These are phyloP conservation scores for Drosophila pachea DNA, from an alignment of 1,140 invertebrate species.

Conservation along the genomic window DNA sequence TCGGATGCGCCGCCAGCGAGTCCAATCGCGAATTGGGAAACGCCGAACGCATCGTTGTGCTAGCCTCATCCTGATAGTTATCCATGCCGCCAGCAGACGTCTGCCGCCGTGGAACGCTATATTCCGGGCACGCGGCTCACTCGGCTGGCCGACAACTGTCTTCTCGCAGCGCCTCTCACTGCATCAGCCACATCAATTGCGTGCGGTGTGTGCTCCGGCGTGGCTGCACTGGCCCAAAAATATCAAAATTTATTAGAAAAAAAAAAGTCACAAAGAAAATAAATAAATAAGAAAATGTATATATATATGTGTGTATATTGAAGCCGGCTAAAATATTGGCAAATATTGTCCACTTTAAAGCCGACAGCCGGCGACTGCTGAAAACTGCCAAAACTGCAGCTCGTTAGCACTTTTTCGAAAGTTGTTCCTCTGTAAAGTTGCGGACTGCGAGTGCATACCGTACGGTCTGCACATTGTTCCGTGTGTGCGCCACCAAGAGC, in stretches of 20 bases:
- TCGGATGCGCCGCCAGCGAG: conserved; percentile 54
- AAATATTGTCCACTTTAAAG: conserved; percentile 67
- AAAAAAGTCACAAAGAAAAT: neutral
- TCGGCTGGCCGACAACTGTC: conserved; percentile 21
- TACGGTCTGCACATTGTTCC: too few species aligned
- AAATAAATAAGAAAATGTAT: conserved; percentile 30
- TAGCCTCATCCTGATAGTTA: conserved; percentile 64
- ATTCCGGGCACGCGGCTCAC: conserved; percentile 39
- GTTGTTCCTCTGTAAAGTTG: conserved; percentile 46
- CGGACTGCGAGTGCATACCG: neutral
- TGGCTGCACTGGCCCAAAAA: conserved; percentile 12
- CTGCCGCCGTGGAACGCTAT: conserved; percentile 62
- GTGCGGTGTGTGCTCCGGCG: conserved; percentile 33
- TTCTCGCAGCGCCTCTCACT: conserved; percentile 11
- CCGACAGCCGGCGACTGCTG: conserved; percentile 5
- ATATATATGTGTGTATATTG: conserved; percentile 40
- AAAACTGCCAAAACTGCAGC: conserved; percentile 15
- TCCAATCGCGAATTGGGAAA: conserved; percentile 75
- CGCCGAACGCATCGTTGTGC: conserved; percentile 68
- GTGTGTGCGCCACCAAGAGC: too few species aligned
- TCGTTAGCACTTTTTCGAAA: conserved; percentile 61
- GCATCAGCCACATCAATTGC: conserved; percentile 37
- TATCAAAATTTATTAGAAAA: neutral
- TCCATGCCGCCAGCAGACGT: conserved; percentile 53
- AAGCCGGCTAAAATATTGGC: conserved; percentile 47